Base-by-base conservation (phyloP, 1,140 invertebrate species). In the Andricus grossulariae region DNA sequence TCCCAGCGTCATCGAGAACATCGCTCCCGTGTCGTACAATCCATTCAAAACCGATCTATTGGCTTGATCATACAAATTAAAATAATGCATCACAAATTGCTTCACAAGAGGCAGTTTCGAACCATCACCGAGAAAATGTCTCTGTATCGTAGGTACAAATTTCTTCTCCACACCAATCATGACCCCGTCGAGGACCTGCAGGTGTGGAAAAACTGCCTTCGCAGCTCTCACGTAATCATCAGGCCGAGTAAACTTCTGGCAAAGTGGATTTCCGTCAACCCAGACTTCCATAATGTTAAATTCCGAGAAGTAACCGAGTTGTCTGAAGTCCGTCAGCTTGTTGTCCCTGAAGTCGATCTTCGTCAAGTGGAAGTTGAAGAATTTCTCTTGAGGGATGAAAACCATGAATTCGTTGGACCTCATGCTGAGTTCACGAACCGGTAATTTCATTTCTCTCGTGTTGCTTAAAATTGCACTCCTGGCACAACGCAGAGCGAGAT, bases 31-130 rank as follows among this genome's bases (percentile, higher is more conserved):
- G 45, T 92, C 90, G 21, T 92, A 92, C 0, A 92, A 75, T 12
- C 91, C 91, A 49, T 88, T 84, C 77, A 92, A 85, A 2, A 90
- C 81, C 45, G 81, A 83, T 32, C 91, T 84, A 74, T 92, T 89
- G 8, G 86, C 80, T 75, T 91, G 89, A 78, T 92, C 91, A 19
- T 90, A 92, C 0, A 91, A 76, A 3, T 86, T 88, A 49, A 90
- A 92, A 72, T 88, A 92, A 55, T 92, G 91, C 12, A 78, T 76
- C 6, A 92, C 70, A 74, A 92, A 92, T 49, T 92, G 91, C 55
- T 91, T 89, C 0, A 91, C 81, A 8, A 92, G 73, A 52, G 73
- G 77, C 6, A 86, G 79, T 21, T 79, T 88, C 0, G 83, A 74
- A 12, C 83, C 86, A 45, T 88, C 86, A 1, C 75, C 74, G 11